These are phyloP conservation scores for Eupelmus urozonus DNA, from an alignment of 2,888 invertebrate species.

Conservation along the genomic window DNA sequence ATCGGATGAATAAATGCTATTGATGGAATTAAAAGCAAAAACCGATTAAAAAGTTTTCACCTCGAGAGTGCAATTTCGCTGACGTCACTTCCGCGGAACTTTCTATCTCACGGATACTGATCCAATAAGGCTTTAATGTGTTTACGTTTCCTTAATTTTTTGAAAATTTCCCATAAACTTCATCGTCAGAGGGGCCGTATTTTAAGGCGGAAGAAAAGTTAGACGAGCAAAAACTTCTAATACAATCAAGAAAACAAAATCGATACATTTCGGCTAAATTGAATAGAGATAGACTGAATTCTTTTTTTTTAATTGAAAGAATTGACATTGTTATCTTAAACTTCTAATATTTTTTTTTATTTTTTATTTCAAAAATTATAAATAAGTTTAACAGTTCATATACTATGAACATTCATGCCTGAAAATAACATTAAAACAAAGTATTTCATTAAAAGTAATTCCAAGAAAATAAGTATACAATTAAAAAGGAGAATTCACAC, in stretches of 20 bases:
- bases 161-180: slow-evolving; percentile 31
- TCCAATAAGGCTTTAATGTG: background rate
- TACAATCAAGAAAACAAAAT: background rate
- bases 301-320: no score
- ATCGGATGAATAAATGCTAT: background rate
- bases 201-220: background rate
- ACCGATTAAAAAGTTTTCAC: slow-evolving; percentile 38
- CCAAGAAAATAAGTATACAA: slow-evolving; percentile 43
- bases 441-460: slow-evolving; percentile 22
- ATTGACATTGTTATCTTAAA: no score
- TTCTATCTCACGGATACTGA: background rate
- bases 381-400: background rate
- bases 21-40: slow-evolving; percentile 14
- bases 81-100: slow-evolving; percentile 47
- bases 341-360: background rate
- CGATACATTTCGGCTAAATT: slow-evolving; percentile 7
- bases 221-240: background rate
- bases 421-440: slow-evolving; percentile 9
- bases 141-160: slow-evolving; percentile 25
- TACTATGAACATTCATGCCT: no score
- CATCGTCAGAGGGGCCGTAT: no score
- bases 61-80: background rate
- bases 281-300: background rate
- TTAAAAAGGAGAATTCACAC: slow-evolving; percentile 43
- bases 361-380: background rate